A percentile compares a stretch with the other conserved stretches of the same genome.
Evolutionary conservation across 2,113 vertebrate genomes (phyloP).

Genomic region (Hippopotamus amphibius): DNA sequence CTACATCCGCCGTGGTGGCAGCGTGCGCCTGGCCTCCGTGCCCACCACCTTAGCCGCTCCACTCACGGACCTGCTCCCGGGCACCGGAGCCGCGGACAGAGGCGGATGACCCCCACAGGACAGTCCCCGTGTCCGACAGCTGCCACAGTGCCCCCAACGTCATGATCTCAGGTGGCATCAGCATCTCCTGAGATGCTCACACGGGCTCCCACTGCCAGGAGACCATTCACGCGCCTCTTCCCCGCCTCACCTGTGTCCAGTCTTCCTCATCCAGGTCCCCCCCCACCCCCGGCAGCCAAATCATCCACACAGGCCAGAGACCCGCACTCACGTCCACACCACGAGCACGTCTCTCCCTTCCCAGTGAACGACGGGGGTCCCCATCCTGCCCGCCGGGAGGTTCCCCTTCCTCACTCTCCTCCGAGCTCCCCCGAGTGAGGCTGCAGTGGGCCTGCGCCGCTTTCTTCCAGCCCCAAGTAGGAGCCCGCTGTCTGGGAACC

Average conservation of each 20-base stretch:
- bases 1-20: fast-evolving
- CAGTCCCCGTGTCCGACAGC: not conserved
- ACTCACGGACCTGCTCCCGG: not conserved
- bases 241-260: fast-evolving
- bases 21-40: too few relatives aligned
- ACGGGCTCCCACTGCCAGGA: fast-evolving
- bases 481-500: not conserved
- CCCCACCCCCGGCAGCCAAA: not conserved
- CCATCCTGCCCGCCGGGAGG: not conserved
- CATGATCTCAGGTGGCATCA: not conserved
- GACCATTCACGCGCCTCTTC: not conserved
- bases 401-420: too few relatives aligned
- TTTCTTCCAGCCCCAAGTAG: not conserved
- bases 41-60: not conserved
- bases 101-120: not conserved
- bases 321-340: too few relatives aligned
- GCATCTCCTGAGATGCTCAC: not conserved
- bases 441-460: not conserved
- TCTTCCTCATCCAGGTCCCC: not conserved
- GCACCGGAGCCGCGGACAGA: not conserved
- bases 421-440: not conserved
- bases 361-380: not conserved
- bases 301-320: not conserved
- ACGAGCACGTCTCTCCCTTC: not conserved
- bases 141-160: not conserved